Base-by-base conservation (phyloP, 2,888 invertebrate genomes). In the Tipula confusa region DNA sequence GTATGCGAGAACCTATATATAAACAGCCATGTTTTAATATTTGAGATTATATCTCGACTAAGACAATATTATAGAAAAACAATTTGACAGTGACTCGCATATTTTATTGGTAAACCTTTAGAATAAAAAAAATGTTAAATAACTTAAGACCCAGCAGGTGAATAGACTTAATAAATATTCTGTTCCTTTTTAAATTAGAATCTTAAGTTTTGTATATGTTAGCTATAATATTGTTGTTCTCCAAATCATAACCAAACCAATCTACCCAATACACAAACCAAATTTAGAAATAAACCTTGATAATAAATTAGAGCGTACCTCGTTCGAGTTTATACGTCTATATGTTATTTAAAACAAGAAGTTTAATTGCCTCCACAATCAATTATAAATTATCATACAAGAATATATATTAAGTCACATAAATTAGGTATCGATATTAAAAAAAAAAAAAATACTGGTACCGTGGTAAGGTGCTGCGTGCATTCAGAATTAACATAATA, bases 321-420 rank as follows among this genome's bases (percentile, higher is more conserved):
- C 24, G n/a, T n/a, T n/a, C n/a, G n/a, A n/a, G n/a, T n/a, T n/a
- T n/a, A n/a, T n/a, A n/a, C n/a, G n/a, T n/a, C n/a, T n/a, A n/a
- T n/a, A n/a, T n/a, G n/a, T n/a, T 43, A 15, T 7, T 15, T 15
- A 43, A n/a, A 43, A 43, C 43, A 43, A 43, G 43, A 43, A 43
- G 64, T 64, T 24, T 64, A 64, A 43, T 43, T 43, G 43, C 64
- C 64, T 64, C 64, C 64, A 64, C 64, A 64, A 64, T 64, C 64
- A 64, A 64, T 64, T 64, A 64, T 64, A 64, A 64, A 64, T 64
- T 64, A 64, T 64, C 64, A 24, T 64, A 24, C 18, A 64, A 9
- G 15, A 43, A 43, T 15, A n/a, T n/a, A n/a, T n/a, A 43, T 43
- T 43, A 6, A 64, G 64, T 64, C 64, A 64, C 24, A 64, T 64